These are phyloP conservation scores for Amphipyra berbera DNA, from an alignment of 2,888 invertebrate genomes.

Conservation along the genomic window DNA sequence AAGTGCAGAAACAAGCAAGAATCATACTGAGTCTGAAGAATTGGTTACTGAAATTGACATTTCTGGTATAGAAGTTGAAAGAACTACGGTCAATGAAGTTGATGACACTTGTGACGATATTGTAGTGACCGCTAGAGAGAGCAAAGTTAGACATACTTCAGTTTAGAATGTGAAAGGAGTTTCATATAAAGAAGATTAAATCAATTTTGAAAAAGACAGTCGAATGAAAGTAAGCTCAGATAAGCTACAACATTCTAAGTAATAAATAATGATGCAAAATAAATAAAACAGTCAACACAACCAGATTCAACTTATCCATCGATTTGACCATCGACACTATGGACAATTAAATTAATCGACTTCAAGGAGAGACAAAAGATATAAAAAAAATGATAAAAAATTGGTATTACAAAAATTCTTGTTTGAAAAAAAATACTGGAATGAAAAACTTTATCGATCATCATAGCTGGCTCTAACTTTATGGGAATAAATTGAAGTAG, in stretches of 20 bases:
- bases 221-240: no score
- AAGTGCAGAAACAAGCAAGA: slow-evolving; percentile 59
- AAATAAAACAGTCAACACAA: not conserved
- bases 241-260: not conserved
- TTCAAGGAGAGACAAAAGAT: no score
- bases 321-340: not conserved
- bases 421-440: no score
- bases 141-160: slow-evolving; percentile 36
- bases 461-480: no score
- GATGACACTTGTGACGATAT: slow-evolving; percentile 33
- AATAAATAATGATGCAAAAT: not conserved
- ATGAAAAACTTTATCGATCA: no score
- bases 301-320: not conserved
- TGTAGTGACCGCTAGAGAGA: slow-evolving; percentile 2
- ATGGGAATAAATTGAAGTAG: no score
- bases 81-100: slow-evolving; percentile 17
- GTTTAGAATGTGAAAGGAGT: slow-evolving; percentile 14
- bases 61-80: slow-evolving; percentile 11
- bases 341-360: no score
- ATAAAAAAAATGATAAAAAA: no score
- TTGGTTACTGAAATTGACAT: slow-evolving; percentile 56
- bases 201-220: no score
- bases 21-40: slow-evolving; percentile 58
- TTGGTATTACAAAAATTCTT: no score
- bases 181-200: not conserved